Evolutionary conservation across 2,113 vertebrate genomes (phyloP).

Genomic region (Elanus axillaris): DNA sequence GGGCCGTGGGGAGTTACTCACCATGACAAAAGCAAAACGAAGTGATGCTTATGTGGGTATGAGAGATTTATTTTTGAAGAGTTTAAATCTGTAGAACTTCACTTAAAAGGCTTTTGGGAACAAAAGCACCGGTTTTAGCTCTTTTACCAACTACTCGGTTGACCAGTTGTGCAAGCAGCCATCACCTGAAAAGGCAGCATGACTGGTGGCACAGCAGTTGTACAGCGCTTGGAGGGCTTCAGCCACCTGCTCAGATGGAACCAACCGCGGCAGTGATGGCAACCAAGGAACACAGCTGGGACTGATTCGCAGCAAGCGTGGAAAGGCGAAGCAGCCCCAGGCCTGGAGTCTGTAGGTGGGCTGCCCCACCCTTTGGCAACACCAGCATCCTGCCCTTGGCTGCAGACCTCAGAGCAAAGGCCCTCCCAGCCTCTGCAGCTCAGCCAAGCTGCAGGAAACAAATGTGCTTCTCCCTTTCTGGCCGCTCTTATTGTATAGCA

Average conservation of each 20-base stretch:
- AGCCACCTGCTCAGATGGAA: neutral
- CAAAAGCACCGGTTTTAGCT: neutral
- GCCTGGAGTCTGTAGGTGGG: slow-evolving; percentile 54
- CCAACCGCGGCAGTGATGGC: accelerated
- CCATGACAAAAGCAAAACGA: neutral
- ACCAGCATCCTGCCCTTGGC: slow-evolving; percentile 13
- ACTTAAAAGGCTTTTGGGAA: neutral
- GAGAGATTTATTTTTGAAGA: neutral
- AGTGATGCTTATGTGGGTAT: neutral
- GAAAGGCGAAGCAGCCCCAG: neutral
- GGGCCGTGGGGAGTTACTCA: neutral
- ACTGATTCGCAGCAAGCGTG: neutral
- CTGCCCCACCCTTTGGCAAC: slow-evolving; percentile 51
- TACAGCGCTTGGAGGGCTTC: accelerated
- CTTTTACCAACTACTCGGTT: accelerated
- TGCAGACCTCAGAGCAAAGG: neutral
- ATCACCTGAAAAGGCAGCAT: neutral
- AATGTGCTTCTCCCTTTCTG: neutral
- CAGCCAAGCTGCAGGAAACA: slow-evolving; percentile 9
- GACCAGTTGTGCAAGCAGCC: neutral
- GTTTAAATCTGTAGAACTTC: neutral
- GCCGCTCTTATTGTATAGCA: neutral
- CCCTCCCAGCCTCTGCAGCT: neutral
- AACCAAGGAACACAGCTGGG: neutral
- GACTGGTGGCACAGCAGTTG: accelerated